Evolutionary conservation across 64 coral and sea anemone species (phyloP).

Genomic region (Dendronephthya gigantea): DNA sequence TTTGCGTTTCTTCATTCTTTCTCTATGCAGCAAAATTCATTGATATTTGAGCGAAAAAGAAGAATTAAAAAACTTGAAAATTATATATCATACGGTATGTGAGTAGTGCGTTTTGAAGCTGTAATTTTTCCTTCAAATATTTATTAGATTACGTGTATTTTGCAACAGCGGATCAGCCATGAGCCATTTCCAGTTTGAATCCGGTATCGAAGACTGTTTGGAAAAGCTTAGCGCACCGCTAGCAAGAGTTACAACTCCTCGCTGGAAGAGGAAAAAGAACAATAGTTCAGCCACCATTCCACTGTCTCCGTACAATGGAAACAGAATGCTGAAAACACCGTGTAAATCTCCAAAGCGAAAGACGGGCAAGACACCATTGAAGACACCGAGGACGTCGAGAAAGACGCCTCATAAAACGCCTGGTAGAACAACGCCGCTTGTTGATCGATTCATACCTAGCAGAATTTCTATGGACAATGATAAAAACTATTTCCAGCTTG

Average conservation of each 20-base stretch:
- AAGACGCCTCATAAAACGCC: conserved; percentile 51
- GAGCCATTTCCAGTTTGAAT: conserved; percentile 8
- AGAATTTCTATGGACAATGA: conserved; percentile 44
- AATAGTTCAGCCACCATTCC: neutral
- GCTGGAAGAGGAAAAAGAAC: neutral
- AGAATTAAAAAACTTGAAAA: neutral
- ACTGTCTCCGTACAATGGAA: neutral
- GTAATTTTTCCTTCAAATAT: neutral
- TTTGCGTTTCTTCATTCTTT: neutral
- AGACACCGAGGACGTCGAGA: neutral
- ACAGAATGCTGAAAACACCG: neutral
- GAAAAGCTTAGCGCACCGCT: neutral
- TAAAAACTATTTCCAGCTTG: conserved; percentile 52
- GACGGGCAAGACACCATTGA: conserved; percentile 21
- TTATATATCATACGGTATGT: neutral
- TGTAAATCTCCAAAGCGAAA: neutral
- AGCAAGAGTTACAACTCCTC: neutral
- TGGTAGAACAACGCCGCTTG: conserved; percentile 24
- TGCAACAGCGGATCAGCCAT: neutral
- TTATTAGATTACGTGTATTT: neutral
- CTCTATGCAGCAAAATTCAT: neutral
- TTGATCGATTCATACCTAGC: conserved; percentile 58
- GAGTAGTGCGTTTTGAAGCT: neutral
- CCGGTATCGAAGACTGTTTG: neutral
- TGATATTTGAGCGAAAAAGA: neutral